Percentiles rank a stretch among this genome's conserved stretches.
Conservation (phyloP, 2,888 invertebrate species). For the Drosophila affinis region DNA sequence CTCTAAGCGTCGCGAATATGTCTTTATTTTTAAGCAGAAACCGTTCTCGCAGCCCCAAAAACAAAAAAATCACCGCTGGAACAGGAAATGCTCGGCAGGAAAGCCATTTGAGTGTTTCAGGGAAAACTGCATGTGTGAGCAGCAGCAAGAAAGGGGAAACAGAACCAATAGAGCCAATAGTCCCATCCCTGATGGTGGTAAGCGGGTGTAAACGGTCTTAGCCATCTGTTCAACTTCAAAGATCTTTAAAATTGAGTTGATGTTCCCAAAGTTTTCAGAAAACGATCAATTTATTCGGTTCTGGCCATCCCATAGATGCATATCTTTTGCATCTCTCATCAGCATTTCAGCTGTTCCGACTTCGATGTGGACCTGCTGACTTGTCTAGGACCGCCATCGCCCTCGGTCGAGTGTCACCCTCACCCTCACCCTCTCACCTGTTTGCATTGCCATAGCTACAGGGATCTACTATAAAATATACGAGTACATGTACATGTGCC, state of each 20-base stretch:
- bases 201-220: not conserved
- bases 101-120: conserved; percentile 26
- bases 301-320: conserved; percentile 26
- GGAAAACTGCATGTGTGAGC: conserved; percentile 4
- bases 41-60: conserved; percentile 15
- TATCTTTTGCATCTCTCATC: conserved; percentile 28
- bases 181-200: not conserved
- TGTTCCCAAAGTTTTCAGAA: not conserved
- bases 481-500: not conserved
- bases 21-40: conserved; percentile 76
- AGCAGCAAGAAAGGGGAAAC: conserved; percentile 5
- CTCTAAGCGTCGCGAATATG: conserved; percentile 53
- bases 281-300: conserved; percentile 13
- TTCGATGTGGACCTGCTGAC: conserved; percentile 3
- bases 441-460: conserved; percentile 41
- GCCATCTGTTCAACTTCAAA: not conserved
- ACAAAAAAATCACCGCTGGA: conserved; percentile 19
- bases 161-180: not conserved
- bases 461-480: conserved; percentile 17
- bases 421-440: conserved; percentile 19
- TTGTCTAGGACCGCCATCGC: conserved; percentile 37
- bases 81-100: conserved; percentile 34
- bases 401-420: conserved; percentile 25
- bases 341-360: conserved; percentile 38
- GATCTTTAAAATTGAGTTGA: not conserved